Evolutionary conservation across 1,140 invertebrate species (phyloP).

Genomic region (Neodiprion fabricii): DNA sequence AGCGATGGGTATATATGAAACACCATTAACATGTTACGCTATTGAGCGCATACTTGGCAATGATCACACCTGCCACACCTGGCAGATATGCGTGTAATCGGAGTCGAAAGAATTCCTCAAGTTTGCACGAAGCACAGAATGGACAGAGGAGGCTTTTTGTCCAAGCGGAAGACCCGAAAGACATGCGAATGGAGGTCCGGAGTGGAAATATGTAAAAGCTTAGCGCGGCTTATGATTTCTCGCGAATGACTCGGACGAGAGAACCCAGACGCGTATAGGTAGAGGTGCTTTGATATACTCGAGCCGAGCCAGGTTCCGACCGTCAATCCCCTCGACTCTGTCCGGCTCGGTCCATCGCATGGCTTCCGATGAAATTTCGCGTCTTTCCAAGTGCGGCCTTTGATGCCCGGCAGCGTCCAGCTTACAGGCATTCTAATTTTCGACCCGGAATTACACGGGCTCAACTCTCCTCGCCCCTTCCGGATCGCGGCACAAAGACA

Average conservation of each 20-base stretch:
- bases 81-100: too few relatives aligned
- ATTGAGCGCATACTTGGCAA: too few relatives aligned
- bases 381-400: slow-evolving; percentile 47
- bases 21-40: too few relatives aligned
- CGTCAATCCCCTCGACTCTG: slow-evolving; percentile 48
- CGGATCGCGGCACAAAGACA: not conserved
- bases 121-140: too few relatives aligned
- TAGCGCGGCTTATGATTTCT: slow-evolving; percentile 40
- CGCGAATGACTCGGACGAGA: slow-evolving; percentile 28
- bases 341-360: slow-evolving; percentile 31
- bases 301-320: not conserved
- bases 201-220: slow-evolving; percentile 24
- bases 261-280: slow-evolving; percentile 30
- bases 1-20: too few relatives aligned
- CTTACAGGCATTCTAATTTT: slow-evolving; percentile 42
- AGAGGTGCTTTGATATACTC: slow-evolving; percentile 55
- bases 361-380: slow-evolving; percentile 55
- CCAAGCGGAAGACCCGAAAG: too few relatives aligned
- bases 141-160: too few relatives aligned
- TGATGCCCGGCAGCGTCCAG: slow-evolving; percentile 32
- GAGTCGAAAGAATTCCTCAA: too few relatives aligned
- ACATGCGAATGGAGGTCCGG: too few relatives aligned
- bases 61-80: too few relatives aligned
- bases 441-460: not conserved
- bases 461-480: not conserved